Percentiles rank a stretch among this genome's conserved stretches.
These are phyloP conservation scores for Brachypalpus laphriformis DNA, from an alignment of 2,888 invertebrate species.

Conservation along the genomic window DNA sequence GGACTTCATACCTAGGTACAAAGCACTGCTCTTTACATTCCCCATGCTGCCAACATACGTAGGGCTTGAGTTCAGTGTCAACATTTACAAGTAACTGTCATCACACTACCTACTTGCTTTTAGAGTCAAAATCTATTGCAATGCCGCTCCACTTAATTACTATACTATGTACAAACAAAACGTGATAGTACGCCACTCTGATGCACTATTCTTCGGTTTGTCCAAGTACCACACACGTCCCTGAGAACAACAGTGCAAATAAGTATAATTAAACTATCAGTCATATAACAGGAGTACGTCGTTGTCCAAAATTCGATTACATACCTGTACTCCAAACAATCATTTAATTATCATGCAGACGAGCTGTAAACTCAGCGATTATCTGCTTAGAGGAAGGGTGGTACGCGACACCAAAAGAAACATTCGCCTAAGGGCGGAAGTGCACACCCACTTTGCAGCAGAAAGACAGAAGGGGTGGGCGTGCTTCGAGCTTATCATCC, in stretches of 20 bases:
- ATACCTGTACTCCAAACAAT: conserved; percentile 45
- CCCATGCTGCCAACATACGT: too few relatives aligned
- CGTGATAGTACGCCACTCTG: too few relatives aligned
- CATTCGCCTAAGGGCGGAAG: conserved; percentile 20
- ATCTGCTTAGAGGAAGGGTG: conserved; percentile 43
- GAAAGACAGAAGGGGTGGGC: conserved; percentile 18
- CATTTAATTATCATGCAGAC: conserved; percentile 58
- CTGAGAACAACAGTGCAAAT: neutral
- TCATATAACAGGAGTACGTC: conserved; percentile 30
- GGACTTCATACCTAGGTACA: too few relatives aligned
- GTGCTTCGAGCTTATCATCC: conserved; percentile 73
- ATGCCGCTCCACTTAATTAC: too few relatives aligned
- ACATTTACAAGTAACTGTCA: too few relatives aligned
- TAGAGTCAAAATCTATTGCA: too few relatives aligned
- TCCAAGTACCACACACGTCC: neutral
- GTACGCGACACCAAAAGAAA: conserved; percentile 23
- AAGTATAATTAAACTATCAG: conserved; percentile 60
- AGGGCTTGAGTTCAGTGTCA: too few relatives aligned
- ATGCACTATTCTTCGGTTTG: neutral
- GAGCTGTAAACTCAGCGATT: conserved; percentile 52
- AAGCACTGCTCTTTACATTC: too few relatives aligned
- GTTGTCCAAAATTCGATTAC: conserved; percentile 40
- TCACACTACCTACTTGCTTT: too few relatives aligned
- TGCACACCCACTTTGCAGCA: conserved; percentile 30
- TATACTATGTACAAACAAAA: too few relatives aligned